These are phyloP conservation scores for Tipula confusa DNA, from an alignment of 2,888 invertebrate species.

Conservation along the genomic window DNA sequence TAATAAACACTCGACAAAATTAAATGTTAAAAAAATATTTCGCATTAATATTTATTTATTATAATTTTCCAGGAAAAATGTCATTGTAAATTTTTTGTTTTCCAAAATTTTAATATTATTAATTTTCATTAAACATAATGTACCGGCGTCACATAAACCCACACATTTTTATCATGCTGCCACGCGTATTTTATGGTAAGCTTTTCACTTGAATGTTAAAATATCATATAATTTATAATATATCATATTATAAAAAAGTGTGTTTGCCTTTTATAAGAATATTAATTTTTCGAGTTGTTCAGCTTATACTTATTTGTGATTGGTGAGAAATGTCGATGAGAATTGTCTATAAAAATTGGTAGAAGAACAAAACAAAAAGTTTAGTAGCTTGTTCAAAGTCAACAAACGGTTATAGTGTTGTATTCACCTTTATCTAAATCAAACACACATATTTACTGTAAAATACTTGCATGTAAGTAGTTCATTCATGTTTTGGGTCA, in stretches of 20 bases:
- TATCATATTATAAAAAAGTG: neutral
- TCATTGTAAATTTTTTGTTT: neutral
- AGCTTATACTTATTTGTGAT: neutral
- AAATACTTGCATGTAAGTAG: too few relatives aligned
- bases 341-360: too few relatives aligned
- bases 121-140: neutral
- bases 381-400: too few relatives aligned
- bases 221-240: neutral
- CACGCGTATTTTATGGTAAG: neutral
- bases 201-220: neutral
- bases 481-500: too few relatives aligned
- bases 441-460: too few relatives aligned
- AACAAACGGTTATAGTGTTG: too few relatives aligned
- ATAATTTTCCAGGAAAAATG: neutral
- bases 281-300: too few relatives aligned
- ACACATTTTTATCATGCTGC: neutral
- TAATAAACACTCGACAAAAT: too few relatives aligned
- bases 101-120: neutral
- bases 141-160: neutral
- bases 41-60: too few relatives aligned
- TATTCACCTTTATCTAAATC: too few relatives aligned
- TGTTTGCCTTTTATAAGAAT: too few relatives aligned
- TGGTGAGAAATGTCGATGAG: neutral
- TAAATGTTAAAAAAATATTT: too few relatives aligned
- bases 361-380: neutral